A percentile compares a stretch with the other conserved stretches of the same genome.
Conservation (phyloP, 2,113 vertebrate genomes). For the Oncorhynchus gorbuscha region DNA sequence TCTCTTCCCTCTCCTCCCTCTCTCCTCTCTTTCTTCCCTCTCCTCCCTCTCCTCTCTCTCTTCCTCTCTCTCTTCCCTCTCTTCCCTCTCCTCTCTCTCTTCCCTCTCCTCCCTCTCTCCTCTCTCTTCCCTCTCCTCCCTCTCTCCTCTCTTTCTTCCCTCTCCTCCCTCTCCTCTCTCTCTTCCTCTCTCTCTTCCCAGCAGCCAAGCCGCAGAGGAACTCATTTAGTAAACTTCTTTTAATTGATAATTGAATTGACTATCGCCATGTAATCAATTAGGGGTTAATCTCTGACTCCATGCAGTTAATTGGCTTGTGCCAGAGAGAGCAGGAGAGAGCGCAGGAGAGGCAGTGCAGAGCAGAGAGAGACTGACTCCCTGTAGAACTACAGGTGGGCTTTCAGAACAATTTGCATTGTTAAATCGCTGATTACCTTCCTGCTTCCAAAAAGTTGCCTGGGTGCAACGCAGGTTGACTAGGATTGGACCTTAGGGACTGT, state of each 20-base stretch:
- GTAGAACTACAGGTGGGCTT: conserved; percentile 62
- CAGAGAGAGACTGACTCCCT: conserved; percentile 51
- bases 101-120: no score
- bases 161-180: not conserved
- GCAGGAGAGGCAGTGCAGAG: conserved; percentile 13
- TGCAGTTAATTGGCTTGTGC: conserved; percentile 75
- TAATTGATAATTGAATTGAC: conserved; percentile 72
- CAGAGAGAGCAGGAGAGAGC: conserved; percentile 45
- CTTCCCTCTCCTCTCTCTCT: no score
- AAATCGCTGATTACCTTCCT: conserved; percentile 59
- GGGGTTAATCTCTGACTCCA: conserved; percentile 58
- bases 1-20: no score
- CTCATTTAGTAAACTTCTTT: conserved; percentile 52
- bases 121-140: no score
- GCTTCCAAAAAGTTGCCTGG: conserved; percentile 41
- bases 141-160: conserved; percentile 2
- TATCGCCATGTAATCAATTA: conserved; percentile 74
- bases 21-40: conserved; percentile 22
- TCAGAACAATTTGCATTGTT: conserved; percentile 60
- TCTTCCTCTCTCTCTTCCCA: not conserved
- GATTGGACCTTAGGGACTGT: conserved; percentile 49
- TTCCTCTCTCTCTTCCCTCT: no score
- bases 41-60: not conserved
- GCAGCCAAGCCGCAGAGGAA: conserved; percentile 39
- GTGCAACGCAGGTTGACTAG: conserved; percentile 42